phyloP scores from a whole-genome alignment of 1,140 invertebrate species.

The Drosophila tani region DNA sequence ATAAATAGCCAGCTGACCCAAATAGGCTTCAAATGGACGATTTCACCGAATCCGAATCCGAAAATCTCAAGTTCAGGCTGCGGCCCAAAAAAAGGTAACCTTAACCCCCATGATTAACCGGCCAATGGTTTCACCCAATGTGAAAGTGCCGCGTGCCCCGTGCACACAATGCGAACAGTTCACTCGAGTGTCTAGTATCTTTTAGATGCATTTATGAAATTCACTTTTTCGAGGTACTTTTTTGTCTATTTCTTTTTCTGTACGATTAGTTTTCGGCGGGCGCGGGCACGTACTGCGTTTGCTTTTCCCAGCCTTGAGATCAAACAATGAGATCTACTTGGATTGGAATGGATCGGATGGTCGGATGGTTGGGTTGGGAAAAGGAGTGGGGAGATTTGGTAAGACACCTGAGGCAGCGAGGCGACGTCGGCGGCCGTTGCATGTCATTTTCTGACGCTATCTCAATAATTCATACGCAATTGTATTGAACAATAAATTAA shows the following conservation, averaged over 20 bases:
- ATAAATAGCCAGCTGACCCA: constrained; percentile 23
- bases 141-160: constrained; percentile 57
- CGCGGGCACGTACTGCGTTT: constrained; percentile 50
- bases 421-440: constrained; percentile 62
- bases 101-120: constrained; percentile 45
- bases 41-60: constrained; percentile 21
- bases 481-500: constrained; percentile 82
- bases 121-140: constrained; percentile 64
- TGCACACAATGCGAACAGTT: constrained; percentile 35
- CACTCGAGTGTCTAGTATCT: constrained; percentile 49
- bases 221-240: constrained; percentile 27
- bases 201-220: constrained; percentile 59
- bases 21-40: constrained; percentile 13
- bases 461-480: constrained; percentile 81
- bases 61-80: constrained; percentile 30
- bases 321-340: constrained; percentile 48
- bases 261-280: constrained; percentile 24
- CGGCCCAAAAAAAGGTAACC: constrained; percentile 27
- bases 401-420: constrained; percentile 69
- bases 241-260: not conserved
- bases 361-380: not conserved
- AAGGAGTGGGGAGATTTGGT: constrained; percentile 37
- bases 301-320: constrained; percentile 54
- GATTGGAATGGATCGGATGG: constrained; percentile 15
- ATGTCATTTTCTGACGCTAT: constrained; percentile 79